Evolutionary conservation across 2,888 invertebrate genomes (phyloP).

Genomic region (Therioaphis trifolii): DNA sequence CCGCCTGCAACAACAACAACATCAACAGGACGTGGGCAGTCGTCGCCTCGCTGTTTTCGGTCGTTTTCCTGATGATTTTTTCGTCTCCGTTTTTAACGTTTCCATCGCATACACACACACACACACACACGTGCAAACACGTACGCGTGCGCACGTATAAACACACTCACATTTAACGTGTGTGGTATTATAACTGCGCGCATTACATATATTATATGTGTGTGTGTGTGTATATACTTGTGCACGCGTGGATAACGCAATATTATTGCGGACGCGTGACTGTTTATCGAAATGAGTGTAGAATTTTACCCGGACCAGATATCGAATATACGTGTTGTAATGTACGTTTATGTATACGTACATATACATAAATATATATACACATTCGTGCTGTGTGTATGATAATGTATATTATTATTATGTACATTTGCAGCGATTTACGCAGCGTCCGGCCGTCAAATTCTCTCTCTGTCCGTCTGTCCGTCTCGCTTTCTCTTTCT

Average conservation of each 20-base stretch:
- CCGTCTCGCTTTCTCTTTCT: background rate
- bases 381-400: background rate
- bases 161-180: no score
- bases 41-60: background rate
- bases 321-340: background rate
- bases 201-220: no score
- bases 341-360: no score
- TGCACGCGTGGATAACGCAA: background rate
- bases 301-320: background rate
- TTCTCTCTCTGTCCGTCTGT: no score
- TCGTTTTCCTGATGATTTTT: no score
- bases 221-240: background rate
- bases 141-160: background rate
- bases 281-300: slow-evolving; percentile 32
- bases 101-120: background rate
- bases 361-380: no score
- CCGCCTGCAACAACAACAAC: background rate
- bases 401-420: slow-evolving; percentile 17
- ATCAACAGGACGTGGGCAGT: background rate
- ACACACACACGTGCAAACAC: no score
- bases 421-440: background rate
- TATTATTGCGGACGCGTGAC: slow-evolving; percentile 48
- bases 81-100: background rate
- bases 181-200: background rate
- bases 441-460: background rate